These are phyloP conservation scores for Sericinus montela DNA, from an alignment of 2,888 invertebrate species.

Conservation along the genomic window DNA sequence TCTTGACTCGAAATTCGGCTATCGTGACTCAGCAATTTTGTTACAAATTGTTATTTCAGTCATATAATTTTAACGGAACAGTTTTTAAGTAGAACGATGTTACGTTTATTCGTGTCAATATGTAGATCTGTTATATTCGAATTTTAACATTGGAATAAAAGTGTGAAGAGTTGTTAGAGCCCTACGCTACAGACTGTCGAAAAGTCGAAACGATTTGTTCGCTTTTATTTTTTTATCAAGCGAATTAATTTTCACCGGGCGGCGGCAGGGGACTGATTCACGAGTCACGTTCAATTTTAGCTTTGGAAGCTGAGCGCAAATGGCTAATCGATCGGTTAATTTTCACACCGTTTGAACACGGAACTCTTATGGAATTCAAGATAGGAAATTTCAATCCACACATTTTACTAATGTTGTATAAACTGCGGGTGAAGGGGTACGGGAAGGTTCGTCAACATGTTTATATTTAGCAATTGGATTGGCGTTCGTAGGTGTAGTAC, in stretches of 20 bases:
- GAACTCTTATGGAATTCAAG: constrained; percentile 50
- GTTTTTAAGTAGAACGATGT: too few relatives aligned
- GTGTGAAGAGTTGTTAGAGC: constrained; percentile 32
- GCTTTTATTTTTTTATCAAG: constrained; percentile 42
- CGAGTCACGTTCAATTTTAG: constrained; percentile 67
- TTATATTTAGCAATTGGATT: too few relatives aligned
- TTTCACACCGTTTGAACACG: constrained; percentile 66
- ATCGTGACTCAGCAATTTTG: too few relatives aligned
- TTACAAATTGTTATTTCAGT: too few relatives aligned
- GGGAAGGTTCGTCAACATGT: too few relatives aligned
- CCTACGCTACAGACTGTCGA: constrained; percentile 47
- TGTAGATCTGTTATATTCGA: constrained; percentile 25
- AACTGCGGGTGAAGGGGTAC: neutral
- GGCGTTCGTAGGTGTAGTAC: too few relatives aligned
- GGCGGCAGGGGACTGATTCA: constrained; percentile 53
- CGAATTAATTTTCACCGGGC: constrained; percentile 61
- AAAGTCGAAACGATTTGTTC: constrained; percentile 42
- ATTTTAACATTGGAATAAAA: constrained; percentile 37
- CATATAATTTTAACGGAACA: constrained; percentile 27
- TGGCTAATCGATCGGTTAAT: constrained; percentile 75
- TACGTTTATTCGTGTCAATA: constrained; percentile 30
- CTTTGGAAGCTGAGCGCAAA: constrained; percentile 59
- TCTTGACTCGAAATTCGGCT: too few relatives aligned
- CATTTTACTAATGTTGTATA: constrained; percentile 8
- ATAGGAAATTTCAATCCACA: constrained; percentile 34